Evolutionary conservation across 2,888 invertebrate species (phyloP), one percentile per base, ranked within the genome.

Genomic region (Scaptomyza caliginosa): DNA sequence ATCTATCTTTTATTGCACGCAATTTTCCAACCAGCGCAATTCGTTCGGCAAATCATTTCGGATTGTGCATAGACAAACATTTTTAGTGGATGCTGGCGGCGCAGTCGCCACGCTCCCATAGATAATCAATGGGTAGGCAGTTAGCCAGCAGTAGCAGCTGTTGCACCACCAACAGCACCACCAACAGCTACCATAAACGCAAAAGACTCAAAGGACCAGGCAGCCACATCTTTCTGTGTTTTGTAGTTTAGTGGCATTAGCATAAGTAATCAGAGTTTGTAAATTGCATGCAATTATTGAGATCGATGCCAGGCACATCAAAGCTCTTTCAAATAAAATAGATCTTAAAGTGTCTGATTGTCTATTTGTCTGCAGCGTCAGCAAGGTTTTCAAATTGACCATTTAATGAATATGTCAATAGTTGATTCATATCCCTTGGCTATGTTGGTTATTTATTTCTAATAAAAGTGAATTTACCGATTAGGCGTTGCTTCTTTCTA

Each of bases 1-100:
- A 84, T 85, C 82, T 85, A 82, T 85, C 72, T 82, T 80, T 84
- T 84, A 80, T 78, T 84, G 80, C 85, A 80, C 80, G 80, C 80
- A 84, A 80, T 80, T 84, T 79, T 74, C 80, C 76, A 32, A 66
- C 64, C 73, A 65, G 49, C 73, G 30, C 72, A 80, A 74, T 83
- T 79, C 84, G 77, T 80, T 83, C 67, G 63, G 74, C 76, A 78
- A 82, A 82, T 82, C 77, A 78, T 77, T 81, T 64, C 36, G 69
- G 56, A 58, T 60, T 65, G 71, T 65, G 59, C 56, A 72, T 59
- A 62, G 78, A 58, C 73, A 78, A 73, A 78, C 67, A 67, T 62
- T 82, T 82, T 75, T 76, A 67, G 69, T 67, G 49, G 63, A 48
- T 40, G 48, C 48, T 45, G 50, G 64, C 62, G 62, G 57, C 56